A percentile compares a stretch with the other conserved stretches of the same genome.
Evolutionary conservation across 1,140 invertebrate genomes (phyloP).

Genomic region (Cepaea nemoralis): DNA sequence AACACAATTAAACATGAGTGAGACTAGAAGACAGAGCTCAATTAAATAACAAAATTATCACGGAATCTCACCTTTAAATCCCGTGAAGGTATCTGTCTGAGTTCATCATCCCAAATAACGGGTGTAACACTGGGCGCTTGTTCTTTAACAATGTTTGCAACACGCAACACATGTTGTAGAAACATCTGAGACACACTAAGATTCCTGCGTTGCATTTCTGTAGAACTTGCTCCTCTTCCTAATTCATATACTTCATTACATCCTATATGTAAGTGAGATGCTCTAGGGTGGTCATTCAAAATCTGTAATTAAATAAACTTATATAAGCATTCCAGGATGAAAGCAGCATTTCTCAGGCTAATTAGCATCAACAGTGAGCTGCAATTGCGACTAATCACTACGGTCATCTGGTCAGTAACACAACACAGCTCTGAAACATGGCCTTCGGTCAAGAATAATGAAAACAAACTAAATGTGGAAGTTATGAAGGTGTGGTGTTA

Average conservation of each 20-base stretch:
- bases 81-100: conserved; percentile 77
- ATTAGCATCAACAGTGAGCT: too few relatives aligned
- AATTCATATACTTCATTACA: conserved; percentile 74
- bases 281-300: conserved; percentile 72
- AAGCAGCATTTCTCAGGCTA: too few relatives aligned
- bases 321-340: too few relatives aligned
- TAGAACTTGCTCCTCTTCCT: conserved; percentile 38
- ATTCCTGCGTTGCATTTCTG: conserved; percentile 59
- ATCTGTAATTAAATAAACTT: conserved; percentile 63
- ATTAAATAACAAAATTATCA: not conserved
- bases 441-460: too few relatives aligned
- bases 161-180: conserved; percentile 70
- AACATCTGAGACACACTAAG: conserved; percentile 73
- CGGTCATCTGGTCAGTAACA: too few relatives aligned
- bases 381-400: too few relatives aligned
- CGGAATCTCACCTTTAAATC: conserved; percentile 56
- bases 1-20: not conserved
- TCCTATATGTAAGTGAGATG: conserved; percentile 75
- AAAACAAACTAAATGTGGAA: too few relatives aligned
- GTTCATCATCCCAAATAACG: conserved; percentile 95
- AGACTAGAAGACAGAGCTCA: not conserved
- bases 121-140: conserved; percentile 74
- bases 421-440: too few relatives aligned
- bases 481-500: too few relatives aligned
- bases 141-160: conserved; percentile 69